Evolutionary conservation across 2,888 invertebrate genomes (phyloP).

Genomic region (Dilophus febrilis): DNA sequence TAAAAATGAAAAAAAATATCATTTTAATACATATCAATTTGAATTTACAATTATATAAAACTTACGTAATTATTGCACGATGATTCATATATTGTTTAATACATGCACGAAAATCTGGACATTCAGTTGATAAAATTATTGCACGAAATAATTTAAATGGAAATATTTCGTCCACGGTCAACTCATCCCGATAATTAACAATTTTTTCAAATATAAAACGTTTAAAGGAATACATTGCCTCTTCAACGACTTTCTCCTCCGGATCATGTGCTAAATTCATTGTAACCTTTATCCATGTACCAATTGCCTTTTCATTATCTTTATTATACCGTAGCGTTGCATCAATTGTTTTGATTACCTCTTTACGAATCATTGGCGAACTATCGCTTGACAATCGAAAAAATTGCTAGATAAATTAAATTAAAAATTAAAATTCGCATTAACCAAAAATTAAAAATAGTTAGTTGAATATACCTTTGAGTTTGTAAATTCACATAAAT

Average conservation of each 20-base stretch:
- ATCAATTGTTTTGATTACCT: slow-evolving; percentile 1
- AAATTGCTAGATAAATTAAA: too few species aligned
- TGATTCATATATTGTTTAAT: slow-evolving; percentile 2
- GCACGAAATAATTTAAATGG: slow-evolving; percentile 1
- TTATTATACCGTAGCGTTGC: background rate
- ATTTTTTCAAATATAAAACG: slow-evolving; percentile 2
- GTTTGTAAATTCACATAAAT: background rate
- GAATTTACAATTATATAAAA: too few species aligned
- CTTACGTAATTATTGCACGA: too few species aligned
- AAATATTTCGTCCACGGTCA: background rate
- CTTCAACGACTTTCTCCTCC: slow-evolving; percentile 1
- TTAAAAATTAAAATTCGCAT: too few species aligned
- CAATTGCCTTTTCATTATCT: background rate
- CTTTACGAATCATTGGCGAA: slow-evolving; percentile 1
- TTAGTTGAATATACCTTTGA: background rate
- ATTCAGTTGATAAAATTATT: slow-evolving; percentile 1
- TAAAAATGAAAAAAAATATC: too few species aligned
- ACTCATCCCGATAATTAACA: background rate
- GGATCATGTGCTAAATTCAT: slow-evolving; percentile 2
- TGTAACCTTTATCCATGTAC: slow-evolving; percentile 1
- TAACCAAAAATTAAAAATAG: background rate
- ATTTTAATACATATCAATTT: too few species aligned
- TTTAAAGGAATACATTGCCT: background rate
- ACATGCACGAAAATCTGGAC: slow-evolving; percentile 1
- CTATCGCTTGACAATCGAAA: background rate